Percentiles rank a stretch among this genome's conserved stretches.
Conservation (phyloP, 23 tunicate genomes). For the Botrylloides violaceus region DNA sequence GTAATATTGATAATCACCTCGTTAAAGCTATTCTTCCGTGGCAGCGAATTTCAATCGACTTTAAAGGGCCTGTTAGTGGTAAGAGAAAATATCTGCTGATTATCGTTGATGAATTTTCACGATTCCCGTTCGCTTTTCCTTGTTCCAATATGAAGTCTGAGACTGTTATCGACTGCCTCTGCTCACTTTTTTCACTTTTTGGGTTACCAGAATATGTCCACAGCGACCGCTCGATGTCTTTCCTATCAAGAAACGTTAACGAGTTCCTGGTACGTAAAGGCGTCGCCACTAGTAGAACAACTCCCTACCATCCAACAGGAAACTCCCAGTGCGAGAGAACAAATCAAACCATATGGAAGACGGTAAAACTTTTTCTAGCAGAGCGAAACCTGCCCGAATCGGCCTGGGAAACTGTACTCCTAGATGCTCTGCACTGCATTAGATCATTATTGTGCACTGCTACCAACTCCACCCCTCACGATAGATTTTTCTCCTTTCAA, state of each 20-base stretch:
- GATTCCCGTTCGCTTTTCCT: neutral
- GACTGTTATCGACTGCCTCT: neutral
- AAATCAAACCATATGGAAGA: conserved; percentile 14
- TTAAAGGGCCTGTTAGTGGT: neutral
- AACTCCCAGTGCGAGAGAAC: conserved; percentile 16
- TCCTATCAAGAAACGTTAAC: conserved; percentile 1
- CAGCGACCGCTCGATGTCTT: conserved; percentile 16
- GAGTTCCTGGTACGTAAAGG: neutral
- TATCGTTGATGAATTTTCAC: neutral
- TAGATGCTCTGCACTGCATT: neutral
- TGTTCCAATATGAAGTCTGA: neutral
- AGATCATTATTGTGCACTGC: neutral
- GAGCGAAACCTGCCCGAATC: neutral
- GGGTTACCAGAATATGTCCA: neutral
- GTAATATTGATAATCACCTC: neutral
- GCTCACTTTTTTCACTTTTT: neutral
- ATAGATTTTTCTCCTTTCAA: neutral
- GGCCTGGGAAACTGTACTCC: neutral
- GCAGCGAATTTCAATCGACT: neutral
- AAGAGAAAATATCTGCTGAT: neutral
- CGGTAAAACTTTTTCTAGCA: conserved; percentile 1
- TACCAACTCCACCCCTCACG: neutral
- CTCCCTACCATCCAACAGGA: conserved; percentile 15
- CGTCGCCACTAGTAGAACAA: neutral
- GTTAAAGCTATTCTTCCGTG: neutral